Conservation (phyloP, 1,140 invertebrate species). For the Apis dorsata region DNA sequence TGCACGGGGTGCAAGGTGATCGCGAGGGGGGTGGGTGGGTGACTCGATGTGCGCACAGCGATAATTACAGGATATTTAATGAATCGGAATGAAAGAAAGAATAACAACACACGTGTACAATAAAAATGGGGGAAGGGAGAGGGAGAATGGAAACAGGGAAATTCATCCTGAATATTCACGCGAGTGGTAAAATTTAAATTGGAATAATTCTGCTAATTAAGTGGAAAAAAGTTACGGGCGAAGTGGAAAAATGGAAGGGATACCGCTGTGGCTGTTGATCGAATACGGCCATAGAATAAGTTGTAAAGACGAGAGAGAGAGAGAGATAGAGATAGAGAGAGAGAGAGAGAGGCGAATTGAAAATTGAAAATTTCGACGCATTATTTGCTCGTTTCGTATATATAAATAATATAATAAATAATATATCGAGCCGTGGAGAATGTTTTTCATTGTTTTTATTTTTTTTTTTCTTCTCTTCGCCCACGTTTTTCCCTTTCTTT, state of each 20-base stretch:
- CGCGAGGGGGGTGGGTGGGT: too few relatives aligned
- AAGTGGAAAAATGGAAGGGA: not conserved
- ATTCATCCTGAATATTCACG: not conserved
- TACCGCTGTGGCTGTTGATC: not conserved
- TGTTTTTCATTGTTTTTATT: not conserved
- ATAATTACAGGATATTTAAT: not conserved
- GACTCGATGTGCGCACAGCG: too few relatives aligned
- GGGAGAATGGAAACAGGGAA: too few relatives aligned
- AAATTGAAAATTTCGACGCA: conserved; percentile 24
- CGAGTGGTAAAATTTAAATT: conserved; percentile 8
- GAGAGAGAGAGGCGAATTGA: not conserved
- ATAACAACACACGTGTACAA: not conserved
- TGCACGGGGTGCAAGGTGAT: too few relatives aligned
- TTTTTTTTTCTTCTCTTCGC: not conserved
- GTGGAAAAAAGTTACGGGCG: not conserved
- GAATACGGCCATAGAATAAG: not conserved
- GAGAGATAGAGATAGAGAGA: not conserved
- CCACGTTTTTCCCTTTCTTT: not conserved
- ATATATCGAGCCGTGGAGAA: not conserved
- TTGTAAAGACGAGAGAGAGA: not conserved
- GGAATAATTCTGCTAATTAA: conserved; percentile 36
- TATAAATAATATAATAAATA: not conserved
- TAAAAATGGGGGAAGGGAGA: not conserved
- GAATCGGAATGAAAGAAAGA: not conserved
- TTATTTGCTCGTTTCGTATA: conserved; percentile 4